Evolutionary conservation across 1,140 invertebrate genomes (phyloP).

Genomic region (Metaphire vulgaris): DNA sequence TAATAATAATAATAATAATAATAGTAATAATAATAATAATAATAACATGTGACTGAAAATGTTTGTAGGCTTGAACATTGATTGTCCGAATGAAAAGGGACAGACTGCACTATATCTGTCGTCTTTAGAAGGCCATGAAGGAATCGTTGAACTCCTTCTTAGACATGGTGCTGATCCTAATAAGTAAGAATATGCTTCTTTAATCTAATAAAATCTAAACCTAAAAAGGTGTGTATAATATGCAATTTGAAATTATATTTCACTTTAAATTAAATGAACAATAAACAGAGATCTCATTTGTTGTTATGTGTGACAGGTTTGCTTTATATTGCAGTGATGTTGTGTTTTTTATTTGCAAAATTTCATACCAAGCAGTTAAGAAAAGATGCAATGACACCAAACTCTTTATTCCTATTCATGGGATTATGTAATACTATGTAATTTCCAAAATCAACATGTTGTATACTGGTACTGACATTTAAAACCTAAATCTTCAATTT

Average conservation of each 20-base stretch:
- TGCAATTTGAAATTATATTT: not conserved
- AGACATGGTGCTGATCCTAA: not conserved
- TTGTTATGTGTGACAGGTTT: not conserved
- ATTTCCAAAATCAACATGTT: too few relatives aligned
- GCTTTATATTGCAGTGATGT: not conserved
- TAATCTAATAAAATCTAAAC: not conserved
- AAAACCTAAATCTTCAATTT: too few relatives aligned
- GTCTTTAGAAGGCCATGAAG: not conserved
- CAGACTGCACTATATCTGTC: not conserved
- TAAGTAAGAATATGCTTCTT: not conserved
- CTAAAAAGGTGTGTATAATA: not conserved
- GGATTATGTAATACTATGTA: too few relatives aligned
- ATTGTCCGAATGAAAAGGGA: not conserved
- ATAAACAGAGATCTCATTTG: not conserved
- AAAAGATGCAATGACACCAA: too few relatives aligned
- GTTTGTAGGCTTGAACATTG: not conserved
- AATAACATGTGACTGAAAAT: not conserved
- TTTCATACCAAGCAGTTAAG: not conserved
- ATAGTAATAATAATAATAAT: not conserved
- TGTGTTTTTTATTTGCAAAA: not conserved
- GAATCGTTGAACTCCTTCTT: not conserved
- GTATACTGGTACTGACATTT: too few relatives aligned
- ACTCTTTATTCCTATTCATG: too few relatives aligned
- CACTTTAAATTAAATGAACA: not conserved
- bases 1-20: not conserved